Base-by-base conservation (phyloP, 2,888 invertebrate species). In the Ferrisia virgata region DNA sequence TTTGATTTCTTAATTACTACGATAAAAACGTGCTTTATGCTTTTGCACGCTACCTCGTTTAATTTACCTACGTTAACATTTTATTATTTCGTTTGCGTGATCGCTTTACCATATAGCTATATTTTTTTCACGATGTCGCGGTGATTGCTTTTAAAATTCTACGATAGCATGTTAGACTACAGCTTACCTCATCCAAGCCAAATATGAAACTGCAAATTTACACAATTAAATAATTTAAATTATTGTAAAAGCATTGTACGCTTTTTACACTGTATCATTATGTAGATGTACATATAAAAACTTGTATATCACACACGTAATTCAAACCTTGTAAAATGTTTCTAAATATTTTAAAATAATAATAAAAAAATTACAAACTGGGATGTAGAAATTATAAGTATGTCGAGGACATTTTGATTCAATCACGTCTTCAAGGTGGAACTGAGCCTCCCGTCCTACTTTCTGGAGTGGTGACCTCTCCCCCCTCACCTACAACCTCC, bases 1-100 rank as follows among this genome's bases (percentile, higher is more conserved):
- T 76, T 76, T 76, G 72, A 76, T 76, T 76, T 76, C 36, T 76
- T 76, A 76, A 76, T 76, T 76, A 36, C 36, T 13, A 36, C 72
- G 72, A 76, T 18, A 76, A 76, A 76, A 36, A 36, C 18, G 6
- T 1, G 22, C 53, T 22, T 36, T 36, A 3, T 36, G 11, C 58
- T 58, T 28, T 18, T 6, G 36, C 72, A 76, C 72, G 72, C 72
- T 36, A 76, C 36, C 36, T 76, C 36, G 72, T 76, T 76, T 76
- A 76, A 76, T 36, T 36, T 36, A 36, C n/a, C n/a, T n/a, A n/a
- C 36, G 22, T 36, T 76, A 76, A 36, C 72, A 13, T 36, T 76
- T 36, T 76, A 69, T 31, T 33, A 76, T 76, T 76, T 76, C 18
- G 72, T 76, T 64, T 18, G 72, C 72, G 72, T 76, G 72, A 76